Base-by-base conservation (phyloP, 2,113 vertebrate species). In the Sorex fumeus region DNA sequence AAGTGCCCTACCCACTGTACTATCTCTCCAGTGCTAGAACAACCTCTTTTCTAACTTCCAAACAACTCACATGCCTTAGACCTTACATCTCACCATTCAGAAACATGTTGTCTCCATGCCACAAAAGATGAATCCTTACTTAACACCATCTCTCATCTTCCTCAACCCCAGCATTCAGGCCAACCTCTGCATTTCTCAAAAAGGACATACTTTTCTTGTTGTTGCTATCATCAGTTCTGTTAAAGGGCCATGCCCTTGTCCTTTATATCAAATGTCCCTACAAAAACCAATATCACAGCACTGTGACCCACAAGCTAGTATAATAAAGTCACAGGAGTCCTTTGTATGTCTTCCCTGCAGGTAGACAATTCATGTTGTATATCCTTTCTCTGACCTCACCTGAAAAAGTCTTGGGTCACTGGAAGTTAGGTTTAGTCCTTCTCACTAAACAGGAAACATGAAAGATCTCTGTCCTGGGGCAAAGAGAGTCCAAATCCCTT, bases 171-270 rank as follows among this genome's bases (percentile, higher is more conserved):
- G 28, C 19, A 18, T 47, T 82, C 21, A 28, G 16, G 78, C 40
- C 6, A 47, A 40, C 30, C 27, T 85, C 69, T 78, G 1, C 11
- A 23, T 80, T 57, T 62, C 75, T 66, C 47, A 69, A 43, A 7
- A 7, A 45, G 43, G 19, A 69, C 57, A 60, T 60, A 3, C 1
- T 23, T 60, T 60, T 60, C 13, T 60, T 60, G 57, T 60, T 13
- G 30, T 64, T 84, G 75, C 83, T 70, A 50, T 43, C 30, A 72
- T 64, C 30, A 79, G 60, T 11, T 76, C 60, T 45, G 85, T 88
- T 57, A 66, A 84, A 66, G 21, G 32, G 7, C 34, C 53, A 62
- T 16, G 10, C 15, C 1, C 66, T 67, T 80, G 27, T 45, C 3
- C 27, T 85, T 82, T 18, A 45, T 2, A 50, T 21, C 34, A 64